Conservation (phyloP, 2,797 vertebrate genomes). For the Anguilla obscura region DNA sequence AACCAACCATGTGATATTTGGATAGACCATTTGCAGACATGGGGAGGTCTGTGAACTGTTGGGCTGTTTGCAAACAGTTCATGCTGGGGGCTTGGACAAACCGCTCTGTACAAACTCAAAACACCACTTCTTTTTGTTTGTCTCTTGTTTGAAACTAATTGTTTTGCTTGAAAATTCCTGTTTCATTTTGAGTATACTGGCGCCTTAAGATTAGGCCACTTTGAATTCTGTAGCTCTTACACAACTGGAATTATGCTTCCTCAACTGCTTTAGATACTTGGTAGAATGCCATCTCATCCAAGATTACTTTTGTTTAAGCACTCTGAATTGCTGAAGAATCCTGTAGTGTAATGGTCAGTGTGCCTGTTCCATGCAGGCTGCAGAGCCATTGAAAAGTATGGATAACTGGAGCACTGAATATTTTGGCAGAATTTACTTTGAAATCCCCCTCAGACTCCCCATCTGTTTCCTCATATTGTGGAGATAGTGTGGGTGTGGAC, state of each 20-base stretch:
- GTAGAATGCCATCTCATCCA: not conserved
- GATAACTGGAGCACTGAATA: not conserved
- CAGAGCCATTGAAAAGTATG: not conserved
- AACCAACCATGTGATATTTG: no score
- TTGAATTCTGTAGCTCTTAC: not conserved
- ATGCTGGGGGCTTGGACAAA: no score
- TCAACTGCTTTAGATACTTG: not conserved
- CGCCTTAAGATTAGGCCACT: not conserved
- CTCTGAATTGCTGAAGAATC: not conserved
- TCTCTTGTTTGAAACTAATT: no score
- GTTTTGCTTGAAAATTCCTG: no score
- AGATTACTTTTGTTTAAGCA: not conserved
- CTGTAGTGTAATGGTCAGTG: not conserved
- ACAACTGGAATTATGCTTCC: not conserved
- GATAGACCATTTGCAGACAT: no score
- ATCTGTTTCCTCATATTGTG: constrained; percentile 38
- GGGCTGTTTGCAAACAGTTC: no score
- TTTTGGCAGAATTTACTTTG: not conserved
- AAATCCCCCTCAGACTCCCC: not conserved
- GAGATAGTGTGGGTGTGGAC: constrained; percentile 27
- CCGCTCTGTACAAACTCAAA: no score
- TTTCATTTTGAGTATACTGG: no score
- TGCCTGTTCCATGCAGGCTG: not conserved
- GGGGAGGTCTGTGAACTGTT: no score
- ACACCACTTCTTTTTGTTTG: no score